Evolutionary conservation across 2,888 invertebrate genomes (phyloP).

Genomic region (Agrenia bidenticulata): DNA sequence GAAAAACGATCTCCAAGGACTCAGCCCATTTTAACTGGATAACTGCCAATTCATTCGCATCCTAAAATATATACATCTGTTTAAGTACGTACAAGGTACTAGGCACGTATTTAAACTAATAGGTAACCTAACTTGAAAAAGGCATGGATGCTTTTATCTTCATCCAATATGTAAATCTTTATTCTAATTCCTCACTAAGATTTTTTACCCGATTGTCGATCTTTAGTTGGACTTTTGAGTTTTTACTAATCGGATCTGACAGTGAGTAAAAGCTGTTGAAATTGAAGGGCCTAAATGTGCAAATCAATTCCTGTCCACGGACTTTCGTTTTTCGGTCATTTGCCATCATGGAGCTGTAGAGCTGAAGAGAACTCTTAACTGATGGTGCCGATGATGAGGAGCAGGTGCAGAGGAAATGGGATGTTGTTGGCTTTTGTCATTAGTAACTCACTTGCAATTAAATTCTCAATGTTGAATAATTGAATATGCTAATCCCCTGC

Average conservation of each 20-base stretch:
- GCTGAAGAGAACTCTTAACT: neutral
- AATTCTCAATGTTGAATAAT: neutral
- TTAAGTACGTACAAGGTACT: too few species aligned
- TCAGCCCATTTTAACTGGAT: too few species aligned
- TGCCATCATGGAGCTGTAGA: neutral
- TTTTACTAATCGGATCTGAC: neutral
- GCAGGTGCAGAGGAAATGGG: conserved; percentile 19
- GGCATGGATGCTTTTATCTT: too few species aligned
- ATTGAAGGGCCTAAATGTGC: neutral
- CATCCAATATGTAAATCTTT: too few species aligned
- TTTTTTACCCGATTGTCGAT: neutral
- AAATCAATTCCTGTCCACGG: neutral
- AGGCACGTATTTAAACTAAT: too few species aligned
- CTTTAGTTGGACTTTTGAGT: neutral
- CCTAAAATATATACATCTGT: too few species aligned
- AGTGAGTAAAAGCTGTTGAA: neutral
- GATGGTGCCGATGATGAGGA: conserved; percentile 1
- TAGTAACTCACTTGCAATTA: conserved; percentile 11
- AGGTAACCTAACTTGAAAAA: too few species aligned
- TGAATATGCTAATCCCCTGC: neutral
- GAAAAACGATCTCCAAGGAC: too few species aligned
- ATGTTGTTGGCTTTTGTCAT: conserved; percentile 17
- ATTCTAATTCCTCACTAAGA: too few species aligned
- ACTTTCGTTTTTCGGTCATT: neutral
- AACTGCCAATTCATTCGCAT: too few species aligned